A percentile compares a stretch with the other conserved stretches of the same genome.
phyloP scores from a whole-genome alignment of 1,140 invertebrate species.

The Temnothorax longispinosus region DNA sequence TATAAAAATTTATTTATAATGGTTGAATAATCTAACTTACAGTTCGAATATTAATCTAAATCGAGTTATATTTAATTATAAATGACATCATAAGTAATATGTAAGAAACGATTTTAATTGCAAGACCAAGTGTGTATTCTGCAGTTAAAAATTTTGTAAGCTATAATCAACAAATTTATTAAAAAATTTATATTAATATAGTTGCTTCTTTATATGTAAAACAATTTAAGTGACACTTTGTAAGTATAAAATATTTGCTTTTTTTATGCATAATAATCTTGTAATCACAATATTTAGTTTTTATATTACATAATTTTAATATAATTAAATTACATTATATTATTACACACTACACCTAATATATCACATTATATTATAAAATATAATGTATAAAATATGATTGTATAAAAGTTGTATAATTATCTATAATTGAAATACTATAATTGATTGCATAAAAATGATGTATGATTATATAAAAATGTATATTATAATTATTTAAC shows the following conservation, averaged over 20 bases:
- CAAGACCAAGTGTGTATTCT: neutral
- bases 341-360: neutral
- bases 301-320: neutral
- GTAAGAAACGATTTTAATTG: neutral
- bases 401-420: too few species aligned
- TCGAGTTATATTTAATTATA: conserved; percentile 18
- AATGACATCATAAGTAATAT: neutral
- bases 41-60: neutral
- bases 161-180: neutral
- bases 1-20: neutral
- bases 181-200: neutral
- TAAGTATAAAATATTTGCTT: neutral
- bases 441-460: too few species aligned
- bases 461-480: too few species aligned
- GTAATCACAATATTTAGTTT: neutral
- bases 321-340: neutral
- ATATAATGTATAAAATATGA: too few species aligned
- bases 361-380: neutral
- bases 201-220: neutral
- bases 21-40: neutral
- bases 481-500: too few species aligned
- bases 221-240: neutral
- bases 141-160: neutral
- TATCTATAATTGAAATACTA: too few species aligned
- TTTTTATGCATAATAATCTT: neutral